Evolutionary conservation across 1,140 invertebrate genomes (phyloP), one percentile per base, ranked within the genome.

Genomic region (Drosophila melanica): DNA sequence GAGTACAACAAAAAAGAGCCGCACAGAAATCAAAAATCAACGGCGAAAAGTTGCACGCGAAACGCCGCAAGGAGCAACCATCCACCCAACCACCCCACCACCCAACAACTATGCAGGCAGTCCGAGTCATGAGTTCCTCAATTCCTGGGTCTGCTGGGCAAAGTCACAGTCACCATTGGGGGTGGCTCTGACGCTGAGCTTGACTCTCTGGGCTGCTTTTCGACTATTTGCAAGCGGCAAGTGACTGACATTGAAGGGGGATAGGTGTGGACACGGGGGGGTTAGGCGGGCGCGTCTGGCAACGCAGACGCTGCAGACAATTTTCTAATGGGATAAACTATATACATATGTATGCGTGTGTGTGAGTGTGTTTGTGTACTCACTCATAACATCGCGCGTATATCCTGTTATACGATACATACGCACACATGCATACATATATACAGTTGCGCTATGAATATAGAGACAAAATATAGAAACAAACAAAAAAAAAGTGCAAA

Each of bases 11-110:
- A 76, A 75, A 72, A 81, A 77, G 71, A 75, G 73, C 74, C 69
- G 70, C 69, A 81, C 78, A 71, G 75, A 86, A 85, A 85, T 85
- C 81, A 85, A 81, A 85, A 85, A 87, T 86, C 66, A 81, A 81
- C 78, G 69, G 66, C 80, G 59, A 44, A 63, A 86, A 75, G 75
- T 71, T 71, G 68, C 60, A 50, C 48, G 73, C 73, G 67, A 86
- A 74, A 62, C 69, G 6, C 69, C 65, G 60, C 39, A 64, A 66
- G 58, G 37, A 41, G 50, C 42, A 54, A 68, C 30, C 44, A 41
- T 35, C 20, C 35, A 64, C 30, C 55, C 62, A 67, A 39, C 76
- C 66, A 63, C 12, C 10, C 30, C 48, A 39, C 65, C 53, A 23
- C n/a, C 55, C 47, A 16, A 63, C 30, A 59, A 4, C 45, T 50